These are phyloP conservation scores for human DNA, from an alignment of 2,113 vertebrate species.

Conservation along the genomic window DNA sequence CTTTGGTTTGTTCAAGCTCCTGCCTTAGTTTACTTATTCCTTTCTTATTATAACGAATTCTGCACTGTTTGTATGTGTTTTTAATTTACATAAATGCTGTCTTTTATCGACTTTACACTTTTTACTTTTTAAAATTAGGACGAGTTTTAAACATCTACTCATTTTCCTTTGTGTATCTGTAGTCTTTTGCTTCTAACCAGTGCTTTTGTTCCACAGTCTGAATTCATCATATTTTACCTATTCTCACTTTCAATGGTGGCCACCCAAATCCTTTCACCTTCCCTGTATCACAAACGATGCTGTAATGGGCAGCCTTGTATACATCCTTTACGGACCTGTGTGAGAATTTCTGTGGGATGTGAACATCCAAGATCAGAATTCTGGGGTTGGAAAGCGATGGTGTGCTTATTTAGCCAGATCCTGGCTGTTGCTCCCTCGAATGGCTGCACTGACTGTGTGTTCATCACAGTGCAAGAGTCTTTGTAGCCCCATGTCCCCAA, in stretches of 20 bases:
- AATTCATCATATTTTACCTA: background rate
- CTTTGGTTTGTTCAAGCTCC: background rate
- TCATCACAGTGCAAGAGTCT: background rate
- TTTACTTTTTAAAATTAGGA: background rate
- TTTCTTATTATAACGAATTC: background rate
- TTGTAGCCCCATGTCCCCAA: background rate
- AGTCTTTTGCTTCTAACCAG: too few relatives aligned
- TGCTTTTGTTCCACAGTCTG: background rate
- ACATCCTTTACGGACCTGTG: background rate
- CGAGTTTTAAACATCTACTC: background rate
- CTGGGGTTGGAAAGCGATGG: background rate
- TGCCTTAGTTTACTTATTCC: background rate
- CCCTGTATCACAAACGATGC: background rate
- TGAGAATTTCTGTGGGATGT: background rate
- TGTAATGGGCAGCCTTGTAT: background rate
- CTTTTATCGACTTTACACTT: background rate
- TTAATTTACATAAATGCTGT: background rate
- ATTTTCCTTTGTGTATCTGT: background rate
- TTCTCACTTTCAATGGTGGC: background rate
- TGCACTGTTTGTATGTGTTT: background rate
- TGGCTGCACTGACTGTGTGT: background rate
- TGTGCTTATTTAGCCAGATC: background rate
- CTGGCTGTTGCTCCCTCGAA: background rate
- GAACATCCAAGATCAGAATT: background rate
- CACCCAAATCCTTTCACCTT: background rate